Evolutionary conservation across 2,888 invertebrate species (phyloP).

Genomic region (Andricus curvator): DNA sequence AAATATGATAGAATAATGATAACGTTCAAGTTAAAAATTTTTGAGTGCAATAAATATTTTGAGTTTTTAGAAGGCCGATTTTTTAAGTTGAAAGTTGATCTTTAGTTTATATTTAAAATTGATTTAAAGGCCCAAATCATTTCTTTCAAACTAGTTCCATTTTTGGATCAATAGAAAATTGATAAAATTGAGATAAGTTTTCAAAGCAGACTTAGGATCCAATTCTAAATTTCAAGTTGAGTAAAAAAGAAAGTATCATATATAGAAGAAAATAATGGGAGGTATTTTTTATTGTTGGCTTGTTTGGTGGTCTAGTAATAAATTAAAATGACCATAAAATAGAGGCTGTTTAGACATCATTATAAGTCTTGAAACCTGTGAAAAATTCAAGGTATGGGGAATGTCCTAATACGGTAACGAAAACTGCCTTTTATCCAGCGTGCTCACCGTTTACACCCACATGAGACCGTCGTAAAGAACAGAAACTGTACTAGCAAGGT

Average conservation of each 20-base stretch:
- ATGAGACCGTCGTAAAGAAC: conserved; percentile 59
- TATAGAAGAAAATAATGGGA: background rate
- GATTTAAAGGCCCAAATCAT: no score
- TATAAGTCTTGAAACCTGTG: background rate
- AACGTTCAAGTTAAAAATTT: no score
- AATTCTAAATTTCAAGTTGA: no score
- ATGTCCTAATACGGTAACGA: conserved; percentile 73
- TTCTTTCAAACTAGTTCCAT: no score
- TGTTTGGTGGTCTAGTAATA: background rate
- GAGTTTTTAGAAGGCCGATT: no score
- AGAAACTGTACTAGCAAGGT: conserved; percentile 53
- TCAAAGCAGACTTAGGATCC: no score
- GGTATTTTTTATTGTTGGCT: background rate
- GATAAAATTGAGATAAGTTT: no score
- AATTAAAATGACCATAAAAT: background rate
- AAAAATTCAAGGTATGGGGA: conserved; percentile 42
- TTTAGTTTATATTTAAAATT: no score
- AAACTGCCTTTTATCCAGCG: conserved; percentile 66
- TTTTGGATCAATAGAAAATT: no score
- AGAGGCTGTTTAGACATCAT: background rate
- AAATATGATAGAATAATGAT: no score
- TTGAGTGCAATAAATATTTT: no score
- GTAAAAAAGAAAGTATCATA: background rate
- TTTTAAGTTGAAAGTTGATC: no score
- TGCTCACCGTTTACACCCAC: conserved; percentile 72